Evolutionary conservation across 2,797 vertebrate species (phyloP).

Genomic region (Stomatorhinus walkeri): DNA sequence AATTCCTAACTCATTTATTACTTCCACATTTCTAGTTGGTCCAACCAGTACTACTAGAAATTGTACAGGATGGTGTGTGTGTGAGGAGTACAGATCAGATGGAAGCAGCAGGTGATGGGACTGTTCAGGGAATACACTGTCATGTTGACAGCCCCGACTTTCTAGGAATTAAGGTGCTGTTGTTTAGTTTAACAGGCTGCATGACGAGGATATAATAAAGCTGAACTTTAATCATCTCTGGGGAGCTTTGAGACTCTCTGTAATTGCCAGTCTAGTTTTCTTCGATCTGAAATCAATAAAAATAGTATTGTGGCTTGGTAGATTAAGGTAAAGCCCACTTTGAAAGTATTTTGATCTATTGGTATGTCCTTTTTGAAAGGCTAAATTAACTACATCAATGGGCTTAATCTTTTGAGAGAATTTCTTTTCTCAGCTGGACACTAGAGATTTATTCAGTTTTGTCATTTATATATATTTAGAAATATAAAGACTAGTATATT

Average conservation of each 20-base stretch:
- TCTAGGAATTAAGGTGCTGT: background rate
- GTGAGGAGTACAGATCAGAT: background rate
- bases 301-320: background rate
- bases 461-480: background rate
- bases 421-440: background rate
- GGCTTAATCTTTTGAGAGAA: background rate
- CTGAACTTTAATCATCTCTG: background rate
- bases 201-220: constrained; percentile 17
- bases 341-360: constrained; percentile 19
- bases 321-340: constrained; percentile 16
- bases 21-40: background rate
- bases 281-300: background rate
- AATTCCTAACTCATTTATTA: background rate
- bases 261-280: constrained; percentile 13
- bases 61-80: background rate
- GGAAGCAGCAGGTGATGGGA: background rate
- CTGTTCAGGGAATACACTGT: background rate
- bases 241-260: background rate
- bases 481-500: constrained; percentile 13
- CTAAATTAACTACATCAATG: constrained; percentile 17
- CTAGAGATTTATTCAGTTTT: constrained; percentile 8
- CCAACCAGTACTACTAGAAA: background rate
- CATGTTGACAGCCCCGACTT: background rate
- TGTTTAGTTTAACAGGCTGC: background rate
- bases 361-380: constrained; percentile 21